Percentiles rank a stretch among this genome's conserved stretches.
phyloP scores from a whole-genome alignment of 1,140 invertebrate genomes.

The Araneus ventricosus region DNA sequence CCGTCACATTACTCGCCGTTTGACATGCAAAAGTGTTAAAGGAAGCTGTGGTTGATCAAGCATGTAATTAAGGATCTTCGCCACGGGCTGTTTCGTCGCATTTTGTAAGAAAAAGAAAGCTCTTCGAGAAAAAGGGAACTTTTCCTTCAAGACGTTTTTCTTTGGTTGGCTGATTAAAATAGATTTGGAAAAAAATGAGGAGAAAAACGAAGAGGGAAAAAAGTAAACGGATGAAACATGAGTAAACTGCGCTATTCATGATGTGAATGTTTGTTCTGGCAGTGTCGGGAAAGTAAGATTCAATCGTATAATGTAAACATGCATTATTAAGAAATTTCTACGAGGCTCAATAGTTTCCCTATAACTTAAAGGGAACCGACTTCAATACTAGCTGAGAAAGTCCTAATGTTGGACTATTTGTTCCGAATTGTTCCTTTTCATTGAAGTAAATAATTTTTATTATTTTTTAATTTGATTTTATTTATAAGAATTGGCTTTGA shows the following conservation, averaged over 20 bases:
- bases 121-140: background rate
- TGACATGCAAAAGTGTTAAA: conserved; percentile 37
- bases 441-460: no score
- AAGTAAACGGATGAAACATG: background rate
- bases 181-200: background rate
- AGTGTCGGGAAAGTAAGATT: no score
- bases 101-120: background rate
- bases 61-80: conserved; percentile 14
- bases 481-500: no score
- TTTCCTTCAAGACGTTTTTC: background rate
- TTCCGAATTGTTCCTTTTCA: no score
- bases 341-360: no score
- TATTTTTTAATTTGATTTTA: no score
- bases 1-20: background rate
- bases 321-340: no score
- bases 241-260: background rate
- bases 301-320: no score
- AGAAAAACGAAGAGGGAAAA: background rate
- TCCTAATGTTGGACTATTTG: no score
- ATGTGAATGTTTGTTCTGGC: background rate
- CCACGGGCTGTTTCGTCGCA: background rate
- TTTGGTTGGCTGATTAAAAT: background rate
- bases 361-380: no score
- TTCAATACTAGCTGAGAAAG: no score
- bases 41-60: conserved; percentile 23